Conservation (phyloP, 2,113 vertebrate genomes). For the Carassius carassius region DNA sequence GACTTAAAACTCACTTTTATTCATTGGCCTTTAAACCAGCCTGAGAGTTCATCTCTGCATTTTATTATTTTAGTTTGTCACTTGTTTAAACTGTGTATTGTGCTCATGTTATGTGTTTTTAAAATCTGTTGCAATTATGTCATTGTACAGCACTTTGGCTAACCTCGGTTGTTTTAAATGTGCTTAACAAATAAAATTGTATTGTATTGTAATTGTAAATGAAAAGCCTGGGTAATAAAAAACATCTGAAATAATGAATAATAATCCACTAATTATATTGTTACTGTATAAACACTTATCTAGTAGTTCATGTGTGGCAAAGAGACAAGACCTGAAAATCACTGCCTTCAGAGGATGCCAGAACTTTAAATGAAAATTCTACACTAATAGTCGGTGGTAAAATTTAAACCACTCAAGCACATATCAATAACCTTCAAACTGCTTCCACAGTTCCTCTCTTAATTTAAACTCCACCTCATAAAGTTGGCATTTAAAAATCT, state of each 20-base stretch:
- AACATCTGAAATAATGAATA: too few relatives aligned
- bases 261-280: background rate
- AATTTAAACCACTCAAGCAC: constrained; percentile 7
- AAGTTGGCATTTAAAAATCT: constrained; percentile 15
- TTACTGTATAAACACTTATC: background rate
- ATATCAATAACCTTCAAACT: constrained; percentile 31
- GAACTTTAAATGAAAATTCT: background rate
- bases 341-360: constrained; percentile 18
- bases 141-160: too few relatives aligned
- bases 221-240: background rate
- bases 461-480: constrained; percentile 11
- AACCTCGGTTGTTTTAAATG: too few relatives aligned
- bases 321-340: background rate
- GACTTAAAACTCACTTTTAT: too few relatives aligned
- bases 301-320: background rate
- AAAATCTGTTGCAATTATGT: too few relatives aligned
- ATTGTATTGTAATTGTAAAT: too few relatives aligned
- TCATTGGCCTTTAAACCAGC: too few relatives aligned
- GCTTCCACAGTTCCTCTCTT: background rate
- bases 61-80: too few relatives aligned
- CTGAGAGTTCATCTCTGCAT: too few relatives aligned
- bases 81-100: too few relatives aligned
- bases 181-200: too few relatives aligned
- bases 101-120: too few relatives aligned
- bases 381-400: background rate